A percentile compares a stretch with the other conserved stretches of the same genome.
Conservation (phyloP, 2,888 invertebrate species). For the Sycophila texana region DNA sequence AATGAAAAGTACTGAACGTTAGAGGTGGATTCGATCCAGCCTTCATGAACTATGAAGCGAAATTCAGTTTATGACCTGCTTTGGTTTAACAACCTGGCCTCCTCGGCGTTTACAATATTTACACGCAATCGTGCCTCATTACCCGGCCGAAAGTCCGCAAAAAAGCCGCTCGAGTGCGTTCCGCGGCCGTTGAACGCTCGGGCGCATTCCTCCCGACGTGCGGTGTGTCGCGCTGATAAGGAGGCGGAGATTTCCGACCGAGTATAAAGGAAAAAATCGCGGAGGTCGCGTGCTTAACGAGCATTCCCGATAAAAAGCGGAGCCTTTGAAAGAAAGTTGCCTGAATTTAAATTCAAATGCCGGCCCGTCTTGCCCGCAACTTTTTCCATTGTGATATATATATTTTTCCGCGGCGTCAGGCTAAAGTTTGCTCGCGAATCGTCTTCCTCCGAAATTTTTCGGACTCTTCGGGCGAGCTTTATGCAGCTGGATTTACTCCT, state of each 20-base stretch:
- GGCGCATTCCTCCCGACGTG: not conserved
- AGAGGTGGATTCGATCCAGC: too few species aligned
- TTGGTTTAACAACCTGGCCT: not conserved
- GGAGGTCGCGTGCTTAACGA: conserved; percentile 37
- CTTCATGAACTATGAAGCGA: not conserved
- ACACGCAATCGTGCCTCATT: too few species aligned
- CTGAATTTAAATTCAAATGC: conserved; percentile 40
- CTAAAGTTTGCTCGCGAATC: not conserved
- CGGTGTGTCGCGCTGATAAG: not conserved
- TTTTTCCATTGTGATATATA: not conserved
- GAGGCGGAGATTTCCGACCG: not conserved
- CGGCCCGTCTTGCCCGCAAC: not conserved
- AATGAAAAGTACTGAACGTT: too few species aligned
- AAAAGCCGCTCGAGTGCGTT: too few species aligned
- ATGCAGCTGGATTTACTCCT: too few species aligned
- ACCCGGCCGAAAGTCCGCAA: too few species aligned
- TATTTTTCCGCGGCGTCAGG: conserved; percentile 6
- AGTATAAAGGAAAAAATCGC: not conserved
- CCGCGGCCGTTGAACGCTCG: too few species aligned
- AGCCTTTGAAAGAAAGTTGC: not conserved
- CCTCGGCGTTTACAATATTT: too few species aligned
- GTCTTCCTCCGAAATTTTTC: not conserved
- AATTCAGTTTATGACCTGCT: not conserved
- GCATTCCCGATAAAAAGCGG: conserved; percentile 12
- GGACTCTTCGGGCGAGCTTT: not conserved